These are phyloP conservation scores for Chromis chromis DNA, from an alignment of 2,797 vertebrate genomes.

Conservation along the genomic window DNA sequence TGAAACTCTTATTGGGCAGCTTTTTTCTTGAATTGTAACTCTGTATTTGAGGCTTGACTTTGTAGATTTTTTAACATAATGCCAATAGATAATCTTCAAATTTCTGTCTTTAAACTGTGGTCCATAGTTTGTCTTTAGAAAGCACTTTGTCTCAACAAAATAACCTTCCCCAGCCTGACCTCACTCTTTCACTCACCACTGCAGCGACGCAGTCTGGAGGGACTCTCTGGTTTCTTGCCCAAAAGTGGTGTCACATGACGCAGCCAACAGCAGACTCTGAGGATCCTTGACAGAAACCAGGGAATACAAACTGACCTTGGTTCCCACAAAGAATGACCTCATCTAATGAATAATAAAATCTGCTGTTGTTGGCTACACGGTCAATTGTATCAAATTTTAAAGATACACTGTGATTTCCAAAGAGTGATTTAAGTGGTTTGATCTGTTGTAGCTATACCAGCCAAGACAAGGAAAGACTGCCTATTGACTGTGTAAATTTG, in stretches of 20 bases:
- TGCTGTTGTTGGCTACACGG: not conserved
- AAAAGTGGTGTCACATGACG: constrained; percentile 53
- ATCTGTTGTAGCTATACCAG: constrained; percentile 30
- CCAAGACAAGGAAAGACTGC: constrained; percentile 37
- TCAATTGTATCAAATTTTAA: constrained; percentile 6
- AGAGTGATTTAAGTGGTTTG: constrained; percentile 16
- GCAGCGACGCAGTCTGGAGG: constrained; percentile 19
- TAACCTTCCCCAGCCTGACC: constrained; percentile 13
- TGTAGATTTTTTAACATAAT: not conserved
- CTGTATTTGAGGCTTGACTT: not conserved
- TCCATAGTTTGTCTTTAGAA: not conserved
- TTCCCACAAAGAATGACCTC: constrained; percentile 36
- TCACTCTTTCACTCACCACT: not conserved
- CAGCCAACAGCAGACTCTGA: constrained; percentile 14
- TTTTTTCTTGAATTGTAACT: no score
- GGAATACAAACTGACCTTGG: constrained; percentile 31
- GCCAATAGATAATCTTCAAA: not conserved
- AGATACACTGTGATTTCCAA: constrained; percentile 17
- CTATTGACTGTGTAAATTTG: constrained; percentile 51
- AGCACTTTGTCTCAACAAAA: constrained; percentile 9
- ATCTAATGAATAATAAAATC: constrained; percentile 21
- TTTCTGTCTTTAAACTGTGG: not conserved
- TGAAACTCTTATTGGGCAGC: not conserved
- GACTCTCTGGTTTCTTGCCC: constrained; percentile 41
- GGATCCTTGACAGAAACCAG: constrained; percentile 35